These are phyloP conservation scores for Ptychodera flava DNA, from an alignment of 35 echinoderm and acorn worm genomes.

Conservation along the genomic window DNA sequence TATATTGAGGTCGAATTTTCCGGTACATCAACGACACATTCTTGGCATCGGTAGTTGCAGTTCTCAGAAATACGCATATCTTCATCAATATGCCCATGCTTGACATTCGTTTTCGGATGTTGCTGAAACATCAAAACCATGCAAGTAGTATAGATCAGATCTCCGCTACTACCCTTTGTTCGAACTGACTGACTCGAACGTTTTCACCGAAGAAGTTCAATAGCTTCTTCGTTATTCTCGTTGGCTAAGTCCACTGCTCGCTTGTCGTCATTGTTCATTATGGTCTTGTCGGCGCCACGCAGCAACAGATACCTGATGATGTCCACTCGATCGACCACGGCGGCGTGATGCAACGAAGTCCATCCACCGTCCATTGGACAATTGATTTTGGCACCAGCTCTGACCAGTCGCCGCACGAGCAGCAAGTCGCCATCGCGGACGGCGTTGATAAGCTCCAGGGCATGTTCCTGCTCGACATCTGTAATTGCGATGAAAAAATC, in stretches of 20 bases:
- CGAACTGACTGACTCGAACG: not conserved
- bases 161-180: too few species aligned
- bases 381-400: not conserved
- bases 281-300: not conserved
- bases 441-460: not conserved
- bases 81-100: too few species aligned
- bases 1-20: too few species aligned
- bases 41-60: too few species aligned
- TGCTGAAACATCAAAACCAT: too few species aligned
- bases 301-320: not conserved
- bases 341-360: not conserved
- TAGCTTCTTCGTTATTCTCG: not conserved
- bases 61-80: too few species aligned
- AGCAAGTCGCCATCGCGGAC: not conserved
- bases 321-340: not conserved
- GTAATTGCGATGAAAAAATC: too few species aligned
- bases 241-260: not conserved
- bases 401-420: not conserved
- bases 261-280: not conserved
- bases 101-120: too few species aligned
- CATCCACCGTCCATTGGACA: not conserved
- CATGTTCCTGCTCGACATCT: not conserved
- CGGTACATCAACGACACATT: too few species aligned
- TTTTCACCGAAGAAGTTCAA: not conserved
- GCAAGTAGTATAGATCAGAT: too few species aligned